Evolutionary conservation across 2,113 vertebrate genomes (phyloP), one percentile per base, ranked within the genome.

Genomic region (Fulica atra): DNA sequence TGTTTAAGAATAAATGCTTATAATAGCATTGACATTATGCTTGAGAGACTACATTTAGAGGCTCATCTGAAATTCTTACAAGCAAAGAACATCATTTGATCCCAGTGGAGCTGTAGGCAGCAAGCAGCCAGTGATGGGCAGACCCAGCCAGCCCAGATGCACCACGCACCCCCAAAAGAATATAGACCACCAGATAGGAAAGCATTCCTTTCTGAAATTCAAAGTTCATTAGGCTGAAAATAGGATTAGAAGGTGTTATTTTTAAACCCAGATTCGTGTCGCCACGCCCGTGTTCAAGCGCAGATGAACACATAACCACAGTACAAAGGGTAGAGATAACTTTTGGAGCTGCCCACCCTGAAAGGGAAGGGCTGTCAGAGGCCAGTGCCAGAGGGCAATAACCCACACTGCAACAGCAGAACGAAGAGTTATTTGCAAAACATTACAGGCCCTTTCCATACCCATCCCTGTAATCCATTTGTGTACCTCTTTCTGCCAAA

Each of bases 61-160:
- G 4, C 17, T 28, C 7, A 0, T 1, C 42, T 33, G 35, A 0
- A 8, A 33, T 35, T 89, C 83, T 20, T 56, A 17, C 50, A 5
- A 1, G 10, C 3, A 1, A 89, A 35, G 36, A 92, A 29, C 35
- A 60, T 12, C 4, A 46, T 1, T 29, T 20, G 29, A 70, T 13
- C 9, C 1, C 57, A n/a, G 0, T 0, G 2, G 25, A 14, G 56
- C 40, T 6, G 35, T 29, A 31, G 53, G 46, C 9, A 4, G 15
- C 8, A 4, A 26, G 50, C 10, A 3, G 17, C 19, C 0, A 0
- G 10, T 8, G 38, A 11, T 0, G 2, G 81, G 38, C 53, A 48
- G 36, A 74, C 11, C 6, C 13, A 19, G 76, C 31, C 57, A 72
- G 23, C 44, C 74, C 11, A 1, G 29, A 46, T 20, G 31, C 31